Conservation (phyloP, 2,113 vertebrate species). For the Lathamus discolor region DNA sequence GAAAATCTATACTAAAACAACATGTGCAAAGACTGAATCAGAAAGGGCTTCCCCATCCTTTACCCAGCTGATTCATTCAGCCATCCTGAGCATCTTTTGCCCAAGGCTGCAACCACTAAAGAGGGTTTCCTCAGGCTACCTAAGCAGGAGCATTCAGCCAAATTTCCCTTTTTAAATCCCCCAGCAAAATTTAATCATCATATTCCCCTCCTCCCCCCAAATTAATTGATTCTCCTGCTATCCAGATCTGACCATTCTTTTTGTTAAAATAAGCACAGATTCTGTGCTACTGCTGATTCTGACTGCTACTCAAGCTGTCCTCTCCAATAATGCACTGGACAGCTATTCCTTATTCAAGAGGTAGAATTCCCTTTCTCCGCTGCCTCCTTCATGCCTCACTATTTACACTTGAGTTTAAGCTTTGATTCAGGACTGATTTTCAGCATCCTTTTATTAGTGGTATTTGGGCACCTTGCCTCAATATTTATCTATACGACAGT, state of each 20-base stretch:
- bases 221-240: background rate
- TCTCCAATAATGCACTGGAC: background rate
- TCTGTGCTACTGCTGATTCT: no score
- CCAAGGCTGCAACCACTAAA: background rate
- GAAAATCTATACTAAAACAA: background rate
- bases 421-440: background rate
- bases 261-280: background rate
- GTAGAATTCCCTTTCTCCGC: background rate
- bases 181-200: background rate
- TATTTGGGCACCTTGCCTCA: background rate
- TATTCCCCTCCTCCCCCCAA: background rate
- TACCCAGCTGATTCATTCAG: background rate
- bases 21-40: background rate
- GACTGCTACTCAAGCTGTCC: background rate
- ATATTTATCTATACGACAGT: background rate
- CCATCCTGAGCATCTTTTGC: background rate
- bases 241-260: background rate
- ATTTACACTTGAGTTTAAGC: background rate
- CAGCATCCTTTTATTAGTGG: background rate
- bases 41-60: background rate
- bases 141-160: background rate
- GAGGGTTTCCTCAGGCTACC: background rate
- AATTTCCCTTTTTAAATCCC: background rate
- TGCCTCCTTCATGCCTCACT: background rate
- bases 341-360: background rate